Evolutionary conservation across 92 coral and sea anemone genomes (phyloP).

Genomic region (Meandrina meandrites): DNA sequence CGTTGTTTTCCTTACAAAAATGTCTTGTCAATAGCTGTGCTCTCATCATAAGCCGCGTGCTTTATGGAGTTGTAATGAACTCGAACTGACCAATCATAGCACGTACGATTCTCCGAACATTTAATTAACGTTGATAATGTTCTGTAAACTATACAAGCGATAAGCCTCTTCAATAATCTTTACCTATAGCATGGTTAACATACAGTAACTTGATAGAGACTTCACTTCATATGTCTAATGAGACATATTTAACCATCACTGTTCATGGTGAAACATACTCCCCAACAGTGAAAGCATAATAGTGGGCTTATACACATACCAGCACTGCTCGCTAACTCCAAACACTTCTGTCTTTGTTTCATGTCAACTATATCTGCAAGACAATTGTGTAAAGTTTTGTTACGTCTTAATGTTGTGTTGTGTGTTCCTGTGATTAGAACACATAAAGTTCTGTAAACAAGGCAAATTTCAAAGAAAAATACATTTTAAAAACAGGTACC

Average conservation of each 20-base stretch:
- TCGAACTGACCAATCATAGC: no score
- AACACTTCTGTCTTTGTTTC: constrained; percentile 83
- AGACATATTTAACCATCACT: background rate
- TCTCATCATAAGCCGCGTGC: no score
- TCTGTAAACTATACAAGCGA: background rate
- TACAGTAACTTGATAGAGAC: no score
- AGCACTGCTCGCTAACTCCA: constrained; percentile 87
- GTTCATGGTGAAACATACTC: background rate
- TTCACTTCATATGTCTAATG: no score
- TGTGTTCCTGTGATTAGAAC: background rate
- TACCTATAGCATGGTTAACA: background rate
- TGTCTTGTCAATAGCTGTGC: no score
- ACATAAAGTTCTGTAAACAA: background rate
- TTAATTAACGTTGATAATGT: background rate
- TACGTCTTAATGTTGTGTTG: background rate
- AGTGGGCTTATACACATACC: constrained; percentile 37
- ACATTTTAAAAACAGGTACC: constrained; percentile 50
- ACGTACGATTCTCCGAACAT: no score
- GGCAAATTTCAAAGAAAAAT: background rate
- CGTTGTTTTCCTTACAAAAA: no score
- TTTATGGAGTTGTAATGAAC: no score
- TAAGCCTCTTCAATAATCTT: background rate
- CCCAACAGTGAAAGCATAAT: background rate
- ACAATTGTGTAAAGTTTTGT: background rate
- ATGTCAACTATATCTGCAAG: constrained; percentile 80